Percentiles rank a stretch among this genome's conserved stretches.
phyloP scores from a whole-genome alignment of 2,797 vertebrate species.

The Darevskia mixta region DNA sequence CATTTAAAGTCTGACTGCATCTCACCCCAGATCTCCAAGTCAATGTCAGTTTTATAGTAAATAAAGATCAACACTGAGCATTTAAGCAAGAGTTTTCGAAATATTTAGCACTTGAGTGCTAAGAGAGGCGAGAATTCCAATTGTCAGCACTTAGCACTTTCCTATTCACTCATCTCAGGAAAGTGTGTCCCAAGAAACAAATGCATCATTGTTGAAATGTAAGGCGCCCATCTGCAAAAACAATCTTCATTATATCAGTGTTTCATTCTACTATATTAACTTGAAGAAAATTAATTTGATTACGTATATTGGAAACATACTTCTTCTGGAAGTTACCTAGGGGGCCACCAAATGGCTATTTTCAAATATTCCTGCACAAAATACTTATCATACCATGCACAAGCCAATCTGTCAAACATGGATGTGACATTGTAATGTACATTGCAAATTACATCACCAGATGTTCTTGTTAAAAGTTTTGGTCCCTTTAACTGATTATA shows the following conservation, averaged over 20 bases:
- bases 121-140: conserved; percentile 76
- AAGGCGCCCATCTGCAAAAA: conserved; percentile 65
- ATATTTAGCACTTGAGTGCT: conserved; percentile 78
- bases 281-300: conserved; percentile 44
- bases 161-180: conserved; percentile 76
- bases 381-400: conserved; percentile 47
- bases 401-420: conserved; percentile 64
- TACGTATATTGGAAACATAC: conserved; percentile 33
- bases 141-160: conserved; percentile 78
- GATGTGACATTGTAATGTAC: conserved; percentile 64
- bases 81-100: conserved; percentile 77
- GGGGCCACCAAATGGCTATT: conserved; percentile 35
- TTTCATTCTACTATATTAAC: conserved; percentile 49
- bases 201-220: conserved; percentile 68
- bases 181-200: conserved; percentile 75
- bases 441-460: conserved; percentile 66
- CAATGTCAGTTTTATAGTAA: conserved; percentile 69
- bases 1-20: background rate
- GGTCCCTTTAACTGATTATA: conserved; percentile 66
- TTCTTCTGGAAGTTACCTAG: conserved; percentile 40
- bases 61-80: conserved; percentile 72
- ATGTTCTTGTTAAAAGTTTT: conserved; percentile 70
- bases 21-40: conserved; percentile 64
- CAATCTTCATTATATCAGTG: conserved; percentile 51
- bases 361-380: conserved; percentile 57